These are phyloP conservation scores for Chesias legatella DNA, from an alignment of 2,888 invertebrate species.

Conservation along the genomic window DNA sequence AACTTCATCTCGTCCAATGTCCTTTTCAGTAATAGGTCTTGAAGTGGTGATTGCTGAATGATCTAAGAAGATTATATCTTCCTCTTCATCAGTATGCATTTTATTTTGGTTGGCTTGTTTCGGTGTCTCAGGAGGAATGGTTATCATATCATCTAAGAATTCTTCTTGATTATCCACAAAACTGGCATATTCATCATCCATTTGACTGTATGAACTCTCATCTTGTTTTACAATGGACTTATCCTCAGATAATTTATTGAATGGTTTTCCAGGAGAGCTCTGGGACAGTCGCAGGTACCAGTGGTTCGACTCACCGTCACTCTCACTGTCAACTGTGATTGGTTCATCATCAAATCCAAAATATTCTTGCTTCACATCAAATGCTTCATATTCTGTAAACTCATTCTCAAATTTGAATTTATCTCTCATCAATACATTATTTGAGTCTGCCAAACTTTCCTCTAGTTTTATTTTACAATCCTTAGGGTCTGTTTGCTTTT, in stretches of 20 bases:
- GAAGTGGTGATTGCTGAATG: conserved; percentile 8
- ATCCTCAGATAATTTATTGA: conserved; percentile 38
- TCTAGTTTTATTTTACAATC: conserved; percentile 48
- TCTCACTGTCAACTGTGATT: conserved; percentile 63
- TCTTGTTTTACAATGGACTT: conserved; percentile 36
- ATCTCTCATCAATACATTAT: conserved; percentile 28
- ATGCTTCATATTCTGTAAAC: conserved; percentile 56
- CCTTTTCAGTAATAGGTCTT: conserved; percentile 9
- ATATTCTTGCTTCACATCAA: conserved; percentile 65
- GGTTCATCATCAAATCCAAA: conserved; percentile 60
- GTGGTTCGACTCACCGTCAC: conserved; percentile 76
- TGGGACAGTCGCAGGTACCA: conserved; percentile 78
- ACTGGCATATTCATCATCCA: conserved; percentile 44
- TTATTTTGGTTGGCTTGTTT: conserved; percentile 12
- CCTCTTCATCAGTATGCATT: conserved; percentile 28
- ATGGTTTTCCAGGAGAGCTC: conserved; percentile 63
- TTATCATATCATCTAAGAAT: conserved; percentile 53
- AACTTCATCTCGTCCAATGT: conserved; percentile 33
- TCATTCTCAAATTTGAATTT: conserved; percentile 53
- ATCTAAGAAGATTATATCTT: conserved; percentile 32
- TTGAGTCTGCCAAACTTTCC: conserved; percentile 33
- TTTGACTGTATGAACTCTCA: conserved; percentile 66
- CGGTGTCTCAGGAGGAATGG: conserved; percentile 36
- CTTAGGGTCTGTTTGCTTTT: conserved; percentile 16
- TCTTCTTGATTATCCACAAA: conserved; percentile 39